Conservation (phyloP, 1,140 invertebrate species). For the Solenopsis fugax region DNA sequence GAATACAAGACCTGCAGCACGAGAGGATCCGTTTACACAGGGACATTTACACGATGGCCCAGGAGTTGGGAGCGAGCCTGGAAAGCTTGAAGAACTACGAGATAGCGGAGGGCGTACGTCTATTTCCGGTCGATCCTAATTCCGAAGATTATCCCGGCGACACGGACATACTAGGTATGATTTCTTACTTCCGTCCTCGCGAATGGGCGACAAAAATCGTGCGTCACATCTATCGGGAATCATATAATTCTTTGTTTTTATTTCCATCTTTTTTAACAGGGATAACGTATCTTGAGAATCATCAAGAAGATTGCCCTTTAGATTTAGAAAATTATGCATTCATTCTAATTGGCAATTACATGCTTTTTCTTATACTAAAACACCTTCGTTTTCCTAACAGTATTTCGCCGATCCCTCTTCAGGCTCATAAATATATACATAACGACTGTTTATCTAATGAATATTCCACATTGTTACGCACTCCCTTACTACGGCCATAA, state of each 20-base stretch:
- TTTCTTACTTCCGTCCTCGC: conserved; percentile 24
- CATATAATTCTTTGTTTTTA: background rate
- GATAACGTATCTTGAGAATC: background rate
- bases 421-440: background rate
- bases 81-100: conserved; percentile 86
- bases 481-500: too few relatives aligned
- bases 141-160: conserved; percentile 88
- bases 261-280: background rate
- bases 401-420: background rate
- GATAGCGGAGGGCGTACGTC: conserved; percentile 87
- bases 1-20: conserved; percentile 91
- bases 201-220: background rate
- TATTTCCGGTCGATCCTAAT: conserved; percentile 87
- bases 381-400: background rate
- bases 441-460: conserved; percentile 17
- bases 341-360: background rate
- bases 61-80: conserved; percentile 85
- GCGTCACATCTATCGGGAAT: background rate
- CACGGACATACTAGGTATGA: conserved; percentile 89
- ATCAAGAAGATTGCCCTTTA: background rate
- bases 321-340: background rate
- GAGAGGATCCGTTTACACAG: conserved; percentile 90
- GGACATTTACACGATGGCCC: conserved; percentile 89
- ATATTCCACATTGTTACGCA: background rate
- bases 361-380: background rate